Base-by-base conservation (phyloP, 2,888 invertebrate species). In the Meiosimyza platycephala region DNA sequence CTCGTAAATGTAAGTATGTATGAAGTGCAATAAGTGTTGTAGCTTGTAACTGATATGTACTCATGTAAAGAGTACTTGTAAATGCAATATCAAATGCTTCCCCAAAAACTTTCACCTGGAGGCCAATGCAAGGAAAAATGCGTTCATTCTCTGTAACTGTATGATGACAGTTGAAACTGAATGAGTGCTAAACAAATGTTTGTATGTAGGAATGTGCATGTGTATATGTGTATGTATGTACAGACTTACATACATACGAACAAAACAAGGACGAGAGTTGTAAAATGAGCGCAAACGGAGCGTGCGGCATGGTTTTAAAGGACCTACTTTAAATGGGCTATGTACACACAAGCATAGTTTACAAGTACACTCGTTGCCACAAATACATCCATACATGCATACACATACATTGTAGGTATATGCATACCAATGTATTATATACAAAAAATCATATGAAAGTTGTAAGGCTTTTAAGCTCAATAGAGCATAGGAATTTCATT, bases 291-390 rank as follows among this genome's bases (percentile, higher is more conserved):
- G 67, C 13, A 48, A 13, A 50, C 28, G 60, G 22, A 28, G 51
- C 18, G 57, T 59, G 50, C 50, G 68, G 59, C 28, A 50, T 68
- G 50, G 62, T 33, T 16, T 33, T 22, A 52, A 69, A 69, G 69
- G 60, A 69, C 69, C 60, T 69, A 69, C 51, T 69, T 68, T 59
- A 48, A 59, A 59, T 60, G 13, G 68, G 59, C 15, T 68, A 59
- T 59, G 59, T 59, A 68, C 16, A 33, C 28, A 59, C 40, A 9
- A 40, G 40, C 40, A 40, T 40, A 40, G 40, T 9, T 6, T 40
- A 40, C 28, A 28, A 28, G 28, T 28, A 28, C 28, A 28, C 28
- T 28, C 28, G 4, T 28, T 28, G 28, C 28, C 28, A 9, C 1
- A 40, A 6, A 40, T 7, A 40, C 40, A 6, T 7, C 5, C 40